Evolutionary conservation across 2,797 vertebrate genomes (phyloP), one percentile per base, ranked within the genome.

Genomic region (Hippocampus kuda): DNA sequence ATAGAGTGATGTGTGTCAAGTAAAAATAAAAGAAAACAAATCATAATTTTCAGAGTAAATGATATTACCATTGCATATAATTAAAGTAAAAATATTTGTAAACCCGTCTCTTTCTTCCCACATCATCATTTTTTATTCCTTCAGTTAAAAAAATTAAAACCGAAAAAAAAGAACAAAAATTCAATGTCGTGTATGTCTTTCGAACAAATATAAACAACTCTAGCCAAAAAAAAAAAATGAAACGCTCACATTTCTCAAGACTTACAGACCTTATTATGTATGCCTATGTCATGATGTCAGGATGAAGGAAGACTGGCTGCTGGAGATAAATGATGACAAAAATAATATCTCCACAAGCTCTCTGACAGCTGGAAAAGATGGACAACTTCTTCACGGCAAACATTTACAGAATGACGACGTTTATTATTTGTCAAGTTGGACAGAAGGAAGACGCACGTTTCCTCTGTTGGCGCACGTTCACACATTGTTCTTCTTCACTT

Each of bases 381-480:
- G 53, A 78, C 46, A 51, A 49, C 8, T 24, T 16, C 24, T 49
- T 66, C 41, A n/a, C 62, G 44, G 12, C 6, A 44, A 44, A 10
- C 27, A 66, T 66, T 30, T 18, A 53, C 48, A 66, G 30, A 66
- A 8, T 22, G 72, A 80, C 69, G 11, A 80, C 71, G 75, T 89
- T 88, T 89, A 89, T 88, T 89, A 89, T 87, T 89, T 72, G 73
- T 85, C 81, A 83, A 75, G 81, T 79, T 73, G 79, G 81, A 81
- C 77, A 79, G 84, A 81, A 79, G 78, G 84, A 81, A 79, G 78
- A 82, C 72, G 75, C 72, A 79, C 75, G 73, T 68, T 62, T 77
- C 73, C 41, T 71, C 77, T 75, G 79, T 72, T 60, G 26, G 22
- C 51, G 16, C 38, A 27, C 69, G 30, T 65, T 51, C 42, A 26